These are phyloP conservation scores for Acrobeloides nanus DNA, from an alignment of 2,888 invertebrate species.

Conservation along the genomic window DNA sequence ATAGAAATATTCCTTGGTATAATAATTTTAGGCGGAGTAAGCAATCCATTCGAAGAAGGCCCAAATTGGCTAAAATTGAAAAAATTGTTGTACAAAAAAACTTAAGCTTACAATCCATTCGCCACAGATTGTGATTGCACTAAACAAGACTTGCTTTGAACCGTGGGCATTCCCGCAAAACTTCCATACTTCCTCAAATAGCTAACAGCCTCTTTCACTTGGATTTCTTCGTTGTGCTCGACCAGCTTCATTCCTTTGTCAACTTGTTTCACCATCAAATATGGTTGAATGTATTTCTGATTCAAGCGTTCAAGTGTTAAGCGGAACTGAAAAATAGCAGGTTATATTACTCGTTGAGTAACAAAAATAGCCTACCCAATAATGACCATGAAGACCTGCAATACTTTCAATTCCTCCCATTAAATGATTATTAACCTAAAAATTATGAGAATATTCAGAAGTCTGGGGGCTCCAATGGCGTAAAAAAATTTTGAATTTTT, in stretches of 20 bases:
- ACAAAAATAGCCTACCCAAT: conserved; percentile 9
- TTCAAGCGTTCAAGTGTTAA: conserved; percentile 20
- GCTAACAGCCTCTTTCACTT: conserved; percentile 18
- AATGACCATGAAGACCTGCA: conserved; percentile 18
- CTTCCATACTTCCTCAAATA: conserved; percentile 20
- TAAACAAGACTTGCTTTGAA: conserved; percentile 16
- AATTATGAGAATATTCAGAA: no score
- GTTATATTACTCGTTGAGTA: background rate
- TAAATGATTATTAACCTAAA: conserved; percentile 9
- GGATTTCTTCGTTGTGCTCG: conserved; percentile 18
- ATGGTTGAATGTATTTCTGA: conserved; percentile 16
- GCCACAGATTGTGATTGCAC: no score
- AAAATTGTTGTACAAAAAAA: no score
- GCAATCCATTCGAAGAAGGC: no score
- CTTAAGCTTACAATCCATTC: no score
- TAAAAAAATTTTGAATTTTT: no score
- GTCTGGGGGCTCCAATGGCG: no score
- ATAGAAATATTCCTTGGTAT: conserved; percentile 17
- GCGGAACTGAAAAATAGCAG: conserved; percentile 12
- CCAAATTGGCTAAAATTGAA: no score
- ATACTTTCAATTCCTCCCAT: conserved; percentile 18
- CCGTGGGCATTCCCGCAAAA: conserved; percentile 21
- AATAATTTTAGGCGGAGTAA: background rate
- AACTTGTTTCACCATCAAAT: conserved; percentile 16
- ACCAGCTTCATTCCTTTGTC: conserved; percentile 18